A percentile compares a stretch with the other conserved stretches of the same genome.
phyloP scores from a whole-genome alignment of 1,140 invertebrate species.

The Drosophila saltans region DNA sequence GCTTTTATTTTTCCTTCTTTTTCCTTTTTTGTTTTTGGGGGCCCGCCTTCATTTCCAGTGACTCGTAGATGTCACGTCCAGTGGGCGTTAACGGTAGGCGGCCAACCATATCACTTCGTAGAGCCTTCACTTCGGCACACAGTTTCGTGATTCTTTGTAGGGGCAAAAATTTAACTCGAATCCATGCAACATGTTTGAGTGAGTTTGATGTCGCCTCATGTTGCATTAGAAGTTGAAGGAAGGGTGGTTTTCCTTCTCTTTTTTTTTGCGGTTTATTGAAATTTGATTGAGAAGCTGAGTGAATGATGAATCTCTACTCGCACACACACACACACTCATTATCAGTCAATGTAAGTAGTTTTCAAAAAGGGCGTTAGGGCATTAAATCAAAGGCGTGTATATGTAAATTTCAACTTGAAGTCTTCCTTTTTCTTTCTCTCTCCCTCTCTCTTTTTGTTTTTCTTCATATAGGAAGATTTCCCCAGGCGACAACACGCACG shows the following conservation, averaged over 20 bases:
- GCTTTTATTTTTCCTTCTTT: too few relatives aligned
- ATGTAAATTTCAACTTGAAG: slow-evolving; percentile 13
- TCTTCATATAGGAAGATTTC: slow-evolving; percentile 43
- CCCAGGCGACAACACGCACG: slow-evolving; percentile 19
- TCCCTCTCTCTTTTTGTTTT: background rate
- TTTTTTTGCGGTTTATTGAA: slow-evolving; percentile 55
- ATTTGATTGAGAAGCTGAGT: slow-evolving; percentile 57
- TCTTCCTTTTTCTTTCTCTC: too few relatives aligned
- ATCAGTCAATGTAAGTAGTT: slow-evolving; percentile 27
- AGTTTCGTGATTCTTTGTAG: slow-evolving; percentile 44
- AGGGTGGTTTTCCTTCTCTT: slow-evolving; percentile 33
- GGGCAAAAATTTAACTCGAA: slow-evolving; percentile 33
- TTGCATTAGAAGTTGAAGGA: slow-evolving; percentile 32
- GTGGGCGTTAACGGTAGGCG: slow-evolving; percentile 67
- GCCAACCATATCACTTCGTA: slow-evolving; percentile 34
- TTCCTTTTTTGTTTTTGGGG: background rate
- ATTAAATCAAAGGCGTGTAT: slow-evolving; percentile 62
- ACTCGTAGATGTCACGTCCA: slow-evolving; percentile 54
- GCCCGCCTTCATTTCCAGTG: slow-evolving; percentile 62
- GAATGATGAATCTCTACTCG: slow-evolving; percentile 38
- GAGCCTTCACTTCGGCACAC: slow-evolving; percentile 7
- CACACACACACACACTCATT: slow-evolving; percentile 27
- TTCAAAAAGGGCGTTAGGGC: slow-evolving; percentile 39
- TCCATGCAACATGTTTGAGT: slow-evolving; percentile 73
- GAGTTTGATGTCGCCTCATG: slow-evolving; percentile 50